phyloP scores from a whole-genome alignment of 1,140 invertebrate species.

The Macrotrachela quadricornifera region DNA sequence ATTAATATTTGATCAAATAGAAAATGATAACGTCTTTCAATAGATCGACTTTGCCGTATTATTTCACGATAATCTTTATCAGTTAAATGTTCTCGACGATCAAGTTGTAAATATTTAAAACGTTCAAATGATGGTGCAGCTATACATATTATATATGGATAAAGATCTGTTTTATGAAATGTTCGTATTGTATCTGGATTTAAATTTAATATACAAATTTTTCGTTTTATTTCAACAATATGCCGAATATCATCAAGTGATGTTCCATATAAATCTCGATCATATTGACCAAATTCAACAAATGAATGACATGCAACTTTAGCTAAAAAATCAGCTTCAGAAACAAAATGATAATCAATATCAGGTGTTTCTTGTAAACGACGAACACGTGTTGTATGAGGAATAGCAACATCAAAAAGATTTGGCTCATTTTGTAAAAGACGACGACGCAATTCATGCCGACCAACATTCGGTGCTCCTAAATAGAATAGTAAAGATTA shows the following conservation, averaged over 20 bases:
- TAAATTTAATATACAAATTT: slow-evolving; percentile 54
- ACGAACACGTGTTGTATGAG: slow-evolving; percentile 45
- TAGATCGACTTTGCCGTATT: too few species aligned
- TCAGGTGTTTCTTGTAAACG: slow-evolving; percentile 77
- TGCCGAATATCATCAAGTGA: slow-evolving; percentile 74
- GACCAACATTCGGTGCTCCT: slow-evolving; percentile 86
- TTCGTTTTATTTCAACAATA: slow-evolving; percentile 61
- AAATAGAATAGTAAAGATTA: too few species aligned
- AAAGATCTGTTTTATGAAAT: too few species aligned
- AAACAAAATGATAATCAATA: slow-evolving; percentile 90
- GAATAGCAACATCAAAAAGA: slow-evolving; percentile 78
- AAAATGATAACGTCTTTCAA: too few species aligned
- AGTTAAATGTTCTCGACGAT: too few species aligned
- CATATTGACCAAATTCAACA: slow-evolving; percentile 87
- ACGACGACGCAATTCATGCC: slow-evolving; percentile 72
- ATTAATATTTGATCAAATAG: too few species aligned
- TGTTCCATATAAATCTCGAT: slow-evolving; percentile 89
- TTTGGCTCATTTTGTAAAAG: slow-evolving; percentile 76
- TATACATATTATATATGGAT: too few species aligned
- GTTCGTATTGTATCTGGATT: too few species aligned
- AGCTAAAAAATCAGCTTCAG: slow-evolving; percentile 70
- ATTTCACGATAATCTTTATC: too few species aligned
- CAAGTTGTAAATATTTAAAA: too few species aligned
- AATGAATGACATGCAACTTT: slow-evolving; percentile 77
- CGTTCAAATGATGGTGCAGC: too few species aligned